Conservation (phyloP, 1,140 invertebrate species). For the Drosophila arizonae region DNA sequence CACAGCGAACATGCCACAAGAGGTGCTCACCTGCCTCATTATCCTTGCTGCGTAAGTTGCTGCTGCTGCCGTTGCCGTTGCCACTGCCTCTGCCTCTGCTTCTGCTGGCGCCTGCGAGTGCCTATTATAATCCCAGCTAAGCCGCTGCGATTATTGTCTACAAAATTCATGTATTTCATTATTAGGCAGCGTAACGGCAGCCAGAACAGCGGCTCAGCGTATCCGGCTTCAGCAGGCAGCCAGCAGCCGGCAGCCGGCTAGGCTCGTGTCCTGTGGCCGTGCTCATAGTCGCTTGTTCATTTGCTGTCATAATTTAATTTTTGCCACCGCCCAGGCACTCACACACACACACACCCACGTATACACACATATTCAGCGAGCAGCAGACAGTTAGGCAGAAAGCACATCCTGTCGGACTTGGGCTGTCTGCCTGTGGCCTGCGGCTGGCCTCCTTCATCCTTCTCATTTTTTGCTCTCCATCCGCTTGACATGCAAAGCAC, state of each 20-base stretch:
- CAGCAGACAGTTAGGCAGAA: conserved; percentile 12
- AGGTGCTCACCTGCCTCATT: conserved; percentile 39
- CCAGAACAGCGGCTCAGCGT: conserved; percentile 44
- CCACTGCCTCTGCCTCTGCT: background rate
- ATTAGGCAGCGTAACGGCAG: conserved; percentile 52
- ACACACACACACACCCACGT: conserved; percentile 27
- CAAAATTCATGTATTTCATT: conserved; percentile 81
- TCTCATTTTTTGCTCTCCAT: conserved; percentile 23
- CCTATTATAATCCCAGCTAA: conserved; percentile 71
- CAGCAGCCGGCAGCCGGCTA: background rate
- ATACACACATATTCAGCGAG: background rate
- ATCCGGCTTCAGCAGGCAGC: conserved; percentile 51
- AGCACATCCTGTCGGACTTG: conserved; percentile 48
- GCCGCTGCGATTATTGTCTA: conserved; percentile 75
- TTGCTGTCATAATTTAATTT: conserved; percentile 80
- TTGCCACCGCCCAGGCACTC: conserved; percentile 61
- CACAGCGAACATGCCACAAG: conserved; percentile 6
- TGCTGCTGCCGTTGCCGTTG: no score
- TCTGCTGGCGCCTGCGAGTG: conserved; percentile 31
- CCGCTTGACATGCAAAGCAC: conserved; percentile 19
- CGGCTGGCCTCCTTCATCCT: conserved; percentile 5
- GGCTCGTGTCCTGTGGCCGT: conserved; percentile 5
- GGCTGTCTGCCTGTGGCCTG: conserved; percentile 18
- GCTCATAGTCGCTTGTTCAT: conserved; percentile 65
- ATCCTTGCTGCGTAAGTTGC: conserved; percentile 3